Conservation (phyloP, 2,113 vertebrate genomes). For the Myxocyprinus asiaticus region DNA sequence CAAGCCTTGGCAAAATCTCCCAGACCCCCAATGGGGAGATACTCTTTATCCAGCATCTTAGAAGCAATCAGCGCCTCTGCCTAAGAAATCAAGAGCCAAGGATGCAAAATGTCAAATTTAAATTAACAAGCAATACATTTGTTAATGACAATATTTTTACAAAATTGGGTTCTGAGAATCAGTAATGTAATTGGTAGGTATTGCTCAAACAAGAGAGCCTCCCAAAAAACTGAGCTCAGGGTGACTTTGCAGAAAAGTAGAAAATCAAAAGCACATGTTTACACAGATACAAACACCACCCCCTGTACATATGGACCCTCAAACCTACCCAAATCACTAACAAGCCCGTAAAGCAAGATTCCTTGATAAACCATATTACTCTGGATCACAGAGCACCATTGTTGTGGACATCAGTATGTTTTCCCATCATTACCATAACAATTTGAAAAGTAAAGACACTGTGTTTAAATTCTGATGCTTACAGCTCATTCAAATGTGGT, state of each 20-base stretch:
- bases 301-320: no score
- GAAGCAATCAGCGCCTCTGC: constrained; percentile 81
- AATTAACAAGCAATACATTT: background rate
- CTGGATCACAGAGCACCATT: no score
- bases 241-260: constrained; percentile 27
- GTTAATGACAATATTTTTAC: background rate
- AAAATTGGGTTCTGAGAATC: background rate
- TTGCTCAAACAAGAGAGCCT: background rate
- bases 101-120: no score
- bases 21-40: constrained; percentile 79
- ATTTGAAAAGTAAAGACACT: no score
- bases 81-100: constrained; percentile 55
- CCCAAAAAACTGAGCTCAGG: background rate
- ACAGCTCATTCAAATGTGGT: background rate
- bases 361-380: no score
- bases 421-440: no score
- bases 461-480: background rate
- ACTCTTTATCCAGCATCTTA: constrained; percentile 87
- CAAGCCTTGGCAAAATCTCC: constrained; percentile 83
- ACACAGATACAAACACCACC: no score
- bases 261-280: constrained; percentile 25
- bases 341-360: no score
- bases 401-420: no score
- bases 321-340: no score
- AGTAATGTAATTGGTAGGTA: background rate